These are phyloP conservation scores for Ophonus ardosiacus DNA, from an alignment of 2,888 invertebrate species.

Conservation along the genomic window DNA sequence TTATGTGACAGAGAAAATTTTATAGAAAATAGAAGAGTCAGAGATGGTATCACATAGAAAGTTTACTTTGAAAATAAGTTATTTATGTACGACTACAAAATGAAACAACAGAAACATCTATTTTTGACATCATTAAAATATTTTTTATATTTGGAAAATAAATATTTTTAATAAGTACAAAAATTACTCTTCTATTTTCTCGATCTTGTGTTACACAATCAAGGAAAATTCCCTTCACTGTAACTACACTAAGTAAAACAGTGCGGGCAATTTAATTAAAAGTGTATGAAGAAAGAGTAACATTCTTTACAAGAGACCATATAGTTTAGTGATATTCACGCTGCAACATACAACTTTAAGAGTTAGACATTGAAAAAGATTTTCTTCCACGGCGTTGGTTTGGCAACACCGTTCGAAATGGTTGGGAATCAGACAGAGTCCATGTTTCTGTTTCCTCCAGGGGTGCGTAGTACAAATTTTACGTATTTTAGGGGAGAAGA, in stretches of 20 bases:
- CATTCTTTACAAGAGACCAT: slow-evolving; percentile 11
- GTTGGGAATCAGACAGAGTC: not conserved
- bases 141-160: not conserved
- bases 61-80: not conserved
- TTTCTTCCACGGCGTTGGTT: slow-evolving; percentile 2
- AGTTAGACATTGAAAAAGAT: slow-evolving; percentile 50
- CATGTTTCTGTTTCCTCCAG: slow-evolving; percentile 1
- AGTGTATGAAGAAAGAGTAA: slow-evolving; percentile 18
- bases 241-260: slow-evolving; percentile 34
- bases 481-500: slow-evolving; percentile 25
- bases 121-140: not conserved
- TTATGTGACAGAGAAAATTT: not conserved
- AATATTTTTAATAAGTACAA: not conserved
- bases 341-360: slow-evolving; percentile 58
- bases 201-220: slow-evolving; percentile 10
- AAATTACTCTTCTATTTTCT: not conserved
- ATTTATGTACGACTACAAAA: not conserved
- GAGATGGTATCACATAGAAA: not conserved
- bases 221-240: slow-evolving; percentile 27
- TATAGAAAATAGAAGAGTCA: slow-evolving; percentile 9
- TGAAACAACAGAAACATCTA: not conserved
- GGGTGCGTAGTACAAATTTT: slow-evolving; percentile 34
- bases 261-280: slow-evolving; percentile 13
- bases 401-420: slow-evolving; percentile 1
- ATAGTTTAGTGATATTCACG: slow-evolving; percentile 15